Evolutionary conservation across 2,797 vertebrate species (phyloP), one percentile per base, ranked within the genome.

Genomic region (Pseudotriccus pelzelni): DNA sequence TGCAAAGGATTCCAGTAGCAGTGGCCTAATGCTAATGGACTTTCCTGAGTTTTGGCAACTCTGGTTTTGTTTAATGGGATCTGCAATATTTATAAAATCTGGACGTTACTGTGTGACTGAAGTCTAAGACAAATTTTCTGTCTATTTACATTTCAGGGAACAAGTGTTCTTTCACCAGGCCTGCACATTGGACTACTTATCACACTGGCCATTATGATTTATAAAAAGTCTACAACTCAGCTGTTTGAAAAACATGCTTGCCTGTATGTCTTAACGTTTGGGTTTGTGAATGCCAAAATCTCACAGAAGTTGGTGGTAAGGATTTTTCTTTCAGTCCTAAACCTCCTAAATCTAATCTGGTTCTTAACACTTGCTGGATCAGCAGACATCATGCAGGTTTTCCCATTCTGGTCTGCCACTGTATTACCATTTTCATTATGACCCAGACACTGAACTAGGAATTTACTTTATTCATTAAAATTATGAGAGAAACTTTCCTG

Each of bases 271-370:
- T 97, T 99, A 88, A 97, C 99, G 75, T 99, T 99, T 82, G 99
- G 99, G 94, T 98, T 99, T 97, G 99, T 99, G 94, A 98, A 98
- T 93, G 96, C 99, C 86, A 99, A 99, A 98, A 98, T 99, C 94
- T 98, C 99, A 81, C 99, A 99, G 97, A 99, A 99, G 95, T 96
- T 99, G 90, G 99, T 99, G 98, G 99, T 99, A 97, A 92, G 98
- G 85, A 94, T 73, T 89, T 69, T 67, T 84, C 6, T 83, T 86
- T 84, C 44, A 62, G 49, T 81, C 68, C 24, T 93, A 68, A 81
- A 72, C 59, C 4, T 93, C 44, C 41, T 87, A 59, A 80, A 90
- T 56, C 14, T n/a, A 37, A 91, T 62, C 37, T 49, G 24, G 27
- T 46, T 87, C 20, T 59, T 79, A 74, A 70, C 0, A 2, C 32